These are phyloP conservation scores for Callospermophilus lateralis DNA, from an alignment of 2,113 vertebrate genomes.

Conservation along the genomic window DNA sequence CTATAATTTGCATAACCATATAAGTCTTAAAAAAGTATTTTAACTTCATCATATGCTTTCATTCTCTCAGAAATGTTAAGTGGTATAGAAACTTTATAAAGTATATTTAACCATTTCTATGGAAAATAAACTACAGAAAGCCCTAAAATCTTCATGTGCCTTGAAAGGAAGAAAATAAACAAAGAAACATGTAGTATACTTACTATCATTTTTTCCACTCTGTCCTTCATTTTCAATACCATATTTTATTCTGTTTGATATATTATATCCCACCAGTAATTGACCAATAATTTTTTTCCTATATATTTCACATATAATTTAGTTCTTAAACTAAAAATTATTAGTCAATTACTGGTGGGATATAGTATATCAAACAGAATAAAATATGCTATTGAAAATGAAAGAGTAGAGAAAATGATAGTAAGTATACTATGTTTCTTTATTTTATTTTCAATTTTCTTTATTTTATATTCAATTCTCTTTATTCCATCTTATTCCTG, in stretches of 20 bases:
- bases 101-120: not conserved
- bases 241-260: not conserved
- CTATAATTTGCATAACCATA: not conserved
- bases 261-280: not conserved
- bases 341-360: too few relatives aligned
- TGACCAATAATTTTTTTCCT: not conserved
- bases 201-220: not conserved
- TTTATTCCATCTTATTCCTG: not conserved
- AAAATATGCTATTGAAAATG: too few relatives aligned
- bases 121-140: not conserved
- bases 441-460: too few relatives aligned
- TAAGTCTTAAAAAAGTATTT: conserved; percentile 1
- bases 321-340: too few relatives aligned
- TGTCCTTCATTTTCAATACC: not conserved
- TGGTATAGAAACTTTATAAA: not conserved
- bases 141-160: not conserved
- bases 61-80: not conserved
- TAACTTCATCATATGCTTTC: not conserved
- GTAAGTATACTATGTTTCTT: too few relatives aligned
- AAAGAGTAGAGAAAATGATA: too few relatives aligned
- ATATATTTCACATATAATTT: not conserved
- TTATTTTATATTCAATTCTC: conserved; percentile 6
- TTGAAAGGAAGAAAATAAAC: not conserved
- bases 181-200: not conserved
- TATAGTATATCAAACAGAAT: too few relatives aligned